Conservation (phyloP, 1,140 invertebrate species). For the Neuroterus valhalla region DNA sequence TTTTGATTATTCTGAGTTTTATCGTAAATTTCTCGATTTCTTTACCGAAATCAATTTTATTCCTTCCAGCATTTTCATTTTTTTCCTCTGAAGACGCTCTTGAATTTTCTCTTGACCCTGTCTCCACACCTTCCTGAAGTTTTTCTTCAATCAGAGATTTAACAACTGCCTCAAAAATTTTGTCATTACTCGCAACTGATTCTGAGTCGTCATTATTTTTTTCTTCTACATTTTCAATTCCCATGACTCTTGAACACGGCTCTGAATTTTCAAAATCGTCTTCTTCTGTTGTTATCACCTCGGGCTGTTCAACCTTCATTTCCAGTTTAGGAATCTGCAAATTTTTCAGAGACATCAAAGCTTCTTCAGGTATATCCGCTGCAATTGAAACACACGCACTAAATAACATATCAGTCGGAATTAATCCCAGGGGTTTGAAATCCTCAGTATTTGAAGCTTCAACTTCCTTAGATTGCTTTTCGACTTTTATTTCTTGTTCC, state of each 20-base stretch:
- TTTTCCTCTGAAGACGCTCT: not conserved
- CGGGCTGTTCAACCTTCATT: not conserved
- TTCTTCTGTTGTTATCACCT: not conserved
- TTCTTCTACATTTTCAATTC: not conserved
- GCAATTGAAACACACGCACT: constrained; percentile 12
- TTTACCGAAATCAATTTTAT: not conserved
- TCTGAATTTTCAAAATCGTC: not conserved
- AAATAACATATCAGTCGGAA: not conserved
- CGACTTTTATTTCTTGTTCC: not conserved
- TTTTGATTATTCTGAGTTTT: not conserved
- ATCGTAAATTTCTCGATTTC: constrained; percentile 4
- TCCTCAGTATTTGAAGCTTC: not conserved
- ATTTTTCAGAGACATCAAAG: not conserved
- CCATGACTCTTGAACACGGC: not conserved
- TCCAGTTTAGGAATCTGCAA: not conserved
- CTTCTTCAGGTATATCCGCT: not conserved
- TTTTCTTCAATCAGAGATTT: not conserved
- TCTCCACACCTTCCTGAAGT: not conserved
- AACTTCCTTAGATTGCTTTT: not conserved
- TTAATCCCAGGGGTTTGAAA: not conserved
- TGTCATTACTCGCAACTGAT: not conserved
- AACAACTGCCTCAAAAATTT: not conserved
- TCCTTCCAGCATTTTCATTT: not conserved
- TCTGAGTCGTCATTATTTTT: not conserved
- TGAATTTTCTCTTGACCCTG: too few species aligned